Evolutionary conservation across 2,888 invertebrate genomes (phyloP), one percentile per base, ranked within the genome.

Genomic region (Mimachlamys varia): DNA sequence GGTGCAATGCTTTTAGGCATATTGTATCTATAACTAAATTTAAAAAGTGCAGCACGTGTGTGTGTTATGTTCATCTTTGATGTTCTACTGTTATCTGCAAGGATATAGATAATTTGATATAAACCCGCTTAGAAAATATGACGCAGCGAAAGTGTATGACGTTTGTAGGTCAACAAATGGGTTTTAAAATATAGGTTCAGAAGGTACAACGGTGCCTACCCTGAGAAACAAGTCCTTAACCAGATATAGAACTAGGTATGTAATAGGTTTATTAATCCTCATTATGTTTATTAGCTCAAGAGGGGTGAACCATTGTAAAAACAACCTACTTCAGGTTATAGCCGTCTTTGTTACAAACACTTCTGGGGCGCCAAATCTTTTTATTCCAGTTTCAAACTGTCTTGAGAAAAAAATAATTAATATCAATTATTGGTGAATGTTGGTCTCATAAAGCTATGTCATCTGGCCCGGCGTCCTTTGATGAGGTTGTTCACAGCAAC

Each of bases 301-400:
- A 33, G 76, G 76, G 76, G 27, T 76, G 76, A 76, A 76, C 27
- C 76, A 33, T 76, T 76, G 76, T 76, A 33, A 76, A 33, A 76
- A 33, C 76, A 0, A 76, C 76, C 33, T 76, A 76, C 76, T 76
- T 76, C 76, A 33, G 76, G 7, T 76, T 27, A 27, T 76, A 19
- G 27, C 33, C 19, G 2, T 27, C 33, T 15, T 76, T 76, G 76
- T 76, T 33, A 27, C 76, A 15, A 27, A 22, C 33, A 76, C 13
- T 76, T 76, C 22, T 76, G 1, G 27, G 76, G 15, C 10, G 33
- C 7, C 13, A 15, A 76, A 76, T 33, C 76, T 27, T 76, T n/a
- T 76, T 76, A 76, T 76, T 76, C 76, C 76, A 76, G 27, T 76
- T 76, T 76, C 76, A 76, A 76, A 76, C 76, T 76, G 76, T 76